These are phyloP conservation scores for Harpegnathos saltator DNA, from an alignment of 1,140 invertebrate species.

Conservation along the genomic window DNA sequence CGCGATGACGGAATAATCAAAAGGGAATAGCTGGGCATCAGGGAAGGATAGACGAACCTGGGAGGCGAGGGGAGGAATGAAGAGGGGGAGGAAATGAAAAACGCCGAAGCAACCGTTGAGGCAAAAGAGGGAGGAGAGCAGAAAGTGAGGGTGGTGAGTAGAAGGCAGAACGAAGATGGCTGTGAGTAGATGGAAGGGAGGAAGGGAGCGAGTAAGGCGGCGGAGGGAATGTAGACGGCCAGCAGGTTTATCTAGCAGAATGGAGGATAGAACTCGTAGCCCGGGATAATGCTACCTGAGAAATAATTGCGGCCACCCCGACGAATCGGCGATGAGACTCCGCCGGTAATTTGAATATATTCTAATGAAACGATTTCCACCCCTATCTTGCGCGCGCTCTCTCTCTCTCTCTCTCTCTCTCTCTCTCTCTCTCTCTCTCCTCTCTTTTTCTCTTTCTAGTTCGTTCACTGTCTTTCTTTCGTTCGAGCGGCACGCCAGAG, in stretches of 20 bases:
- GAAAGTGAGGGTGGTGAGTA: background rate
- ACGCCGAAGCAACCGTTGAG: background rate
- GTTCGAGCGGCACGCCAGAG: background rate
- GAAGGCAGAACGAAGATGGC: slow-evolving; percentile 24
- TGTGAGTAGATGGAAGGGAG: slow-evolving; percentile 2
- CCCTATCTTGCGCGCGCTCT: no score
- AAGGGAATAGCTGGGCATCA: background rate
- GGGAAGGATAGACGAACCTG: no score
- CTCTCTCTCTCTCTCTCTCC: slow-evolving; percentile 2
- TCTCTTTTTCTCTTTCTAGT: background rate
- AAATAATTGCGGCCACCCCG: slow-evolving; percentile 72
- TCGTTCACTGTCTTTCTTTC: background rate
- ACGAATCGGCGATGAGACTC: slow-evolving; percentile 71
- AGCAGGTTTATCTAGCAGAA: slow-evolving; percentile 59
- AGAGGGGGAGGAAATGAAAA: slow-evolving; percentile 25
- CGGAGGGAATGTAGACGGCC: slow-evolving; percentile 25
- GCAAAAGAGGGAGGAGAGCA: background rate
- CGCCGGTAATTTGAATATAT: slow-evolving; percentile 74
- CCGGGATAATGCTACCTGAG: slow-evolving; percentile 67
- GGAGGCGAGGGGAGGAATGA: background rate
- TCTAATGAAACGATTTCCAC: slow-evolving; percentile 64
- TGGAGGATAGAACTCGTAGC: slow-evolving; percentile 41
- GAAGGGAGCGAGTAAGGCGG: background rate
- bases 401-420: background rate
- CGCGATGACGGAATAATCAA: slow-evolving; percentile 67